Base-by-base conservation (phyloP, 1,140 invertebrate genomes). In the Euura lappo region DNA sequence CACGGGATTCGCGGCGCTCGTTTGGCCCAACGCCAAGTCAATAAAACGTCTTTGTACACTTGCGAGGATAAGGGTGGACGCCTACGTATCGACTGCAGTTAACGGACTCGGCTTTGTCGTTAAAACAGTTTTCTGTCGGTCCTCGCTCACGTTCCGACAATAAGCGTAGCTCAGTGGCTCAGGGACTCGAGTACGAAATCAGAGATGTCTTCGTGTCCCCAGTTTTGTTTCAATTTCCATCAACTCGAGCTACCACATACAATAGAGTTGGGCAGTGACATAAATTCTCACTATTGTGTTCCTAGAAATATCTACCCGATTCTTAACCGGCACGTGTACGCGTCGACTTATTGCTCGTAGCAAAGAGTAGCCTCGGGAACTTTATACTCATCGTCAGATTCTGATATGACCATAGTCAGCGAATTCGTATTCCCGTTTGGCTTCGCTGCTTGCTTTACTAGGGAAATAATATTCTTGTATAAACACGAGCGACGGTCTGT, bases 41-140 rank as follows among this genome's bases (percentile, higher is more conserved):
- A 60, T 60, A 60, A 60, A 60, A 60, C 51, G 51, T 60, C 51
- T 60, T 60, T 60, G 51, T 60, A 60, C 8, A 60, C 6, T n/a
- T 3, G 51, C 6, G 51, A 60, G 51, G 51, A n/a, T 60, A 60
- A 60, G 5, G 51, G 6, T n/a, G 51, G 8, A 60, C 51, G 51
- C 51, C 51, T 5, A 60, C 51, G 51, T 60, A 60, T n/a, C 51
- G 51, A 60, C 51, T 60, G 51, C 51, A 60, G 51, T 60, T n/a
- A 60, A 60, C 6, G 51, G 3, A n/a, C 51, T 6, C 51, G 51
- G 8, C 4, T 8, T n/a, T 60, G 5, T 60, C 51, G 51, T 60
- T 60, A 60, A 60, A 5, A 60, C 51, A 60, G 2, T 60, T 60
- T 60, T 60, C 51, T 6, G 51, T 3, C 51, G 8, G 51, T 28